phyloP scores from a whole-genome alignment of 2,888 invertebrate genomes.

The Tillus elongatus region DNA sequence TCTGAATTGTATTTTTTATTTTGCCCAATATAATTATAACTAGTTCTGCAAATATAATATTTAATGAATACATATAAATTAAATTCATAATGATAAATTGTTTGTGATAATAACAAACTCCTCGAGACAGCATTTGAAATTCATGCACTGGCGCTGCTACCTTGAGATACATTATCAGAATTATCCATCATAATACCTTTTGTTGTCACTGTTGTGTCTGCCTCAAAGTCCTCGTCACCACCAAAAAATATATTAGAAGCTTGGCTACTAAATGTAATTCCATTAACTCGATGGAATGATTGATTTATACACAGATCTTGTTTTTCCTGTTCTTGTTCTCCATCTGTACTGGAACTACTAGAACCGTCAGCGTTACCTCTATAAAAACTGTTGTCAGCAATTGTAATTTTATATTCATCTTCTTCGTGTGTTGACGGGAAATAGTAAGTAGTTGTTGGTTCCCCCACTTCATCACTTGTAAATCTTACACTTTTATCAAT shows the following conservation, averaged over 20 bases:
- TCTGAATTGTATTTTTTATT: too few species aligned
- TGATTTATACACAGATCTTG: slow-evolving; percentile 3
- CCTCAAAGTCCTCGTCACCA: slow-evolving; percentile 21
- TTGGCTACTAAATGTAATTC: slow-evolving; percentile 29
- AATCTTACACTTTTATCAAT: neutral
- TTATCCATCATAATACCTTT: slow-evolving; percentile 21
- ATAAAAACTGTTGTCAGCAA: neutral
- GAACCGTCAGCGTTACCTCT: neutral
- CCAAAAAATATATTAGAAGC: slow-evolving; percentile 38
- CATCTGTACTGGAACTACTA: neutral
- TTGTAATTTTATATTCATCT: neutral
- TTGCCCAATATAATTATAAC: too few species aligned
- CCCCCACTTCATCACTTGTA: too few species aligned
- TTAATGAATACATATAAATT: too few species aligned
- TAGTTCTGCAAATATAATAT: too few species aligned
- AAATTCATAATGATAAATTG: too few species aligned
- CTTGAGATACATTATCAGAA: slow-evolving; percentile 22
- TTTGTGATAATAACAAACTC: too few species aligned
- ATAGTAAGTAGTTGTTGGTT: neutral
- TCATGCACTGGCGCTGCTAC: slow-evolving; percentile 30
- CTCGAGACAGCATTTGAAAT: too few species aligned
- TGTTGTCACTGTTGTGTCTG: slow-evolving; percentile 20
- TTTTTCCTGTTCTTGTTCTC: slow-evolving; percentile 7
- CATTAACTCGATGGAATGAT: neutral
- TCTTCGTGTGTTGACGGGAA: neutral